Evolutionary conservation across 2,888 invertebrate genomes (phyloP).

Genomic region (Stenotaenia linearis): DNA sequence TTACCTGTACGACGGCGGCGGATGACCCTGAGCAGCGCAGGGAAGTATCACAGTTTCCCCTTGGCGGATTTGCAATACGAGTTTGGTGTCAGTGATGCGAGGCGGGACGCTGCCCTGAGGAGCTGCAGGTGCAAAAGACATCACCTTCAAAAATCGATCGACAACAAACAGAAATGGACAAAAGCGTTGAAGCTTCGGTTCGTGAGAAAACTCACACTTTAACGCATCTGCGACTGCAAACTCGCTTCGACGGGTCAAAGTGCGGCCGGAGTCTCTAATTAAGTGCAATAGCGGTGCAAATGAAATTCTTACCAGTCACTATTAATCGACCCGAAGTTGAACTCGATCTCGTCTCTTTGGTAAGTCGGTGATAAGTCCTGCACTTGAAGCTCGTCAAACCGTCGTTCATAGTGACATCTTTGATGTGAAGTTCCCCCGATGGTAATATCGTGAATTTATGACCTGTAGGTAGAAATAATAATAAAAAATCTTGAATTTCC

Average conservation of each 20-base stretch:
- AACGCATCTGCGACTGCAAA: neutral
- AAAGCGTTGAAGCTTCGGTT: neutral
- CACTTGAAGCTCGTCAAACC: conserved; percentile 20
- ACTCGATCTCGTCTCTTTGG: conserved; percentile 29
- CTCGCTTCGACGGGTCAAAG: neutral
- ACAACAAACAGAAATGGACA: neutral
- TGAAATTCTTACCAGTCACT: conserved; percentile 24
- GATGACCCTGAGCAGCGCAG: conserved; percentile 36
- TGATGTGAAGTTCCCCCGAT: conserved; percentile 30
- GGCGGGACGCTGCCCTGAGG: conserved; percentile 37
- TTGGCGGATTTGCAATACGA: conserved; percentile 31
- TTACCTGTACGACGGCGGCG: conserved; percentile 35
- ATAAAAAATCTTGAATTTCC: neutral
- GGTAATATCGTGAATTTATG: conserved; percentile 32
- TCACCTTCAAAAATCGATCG: neutral
- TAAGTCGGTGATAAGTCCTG: conserved; percentile 27
- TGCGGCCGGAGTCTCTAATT: neutral
- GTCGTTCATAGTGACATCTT: conserved; percentile 28
- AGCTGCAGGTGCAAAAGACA: conserved; percentile 31
- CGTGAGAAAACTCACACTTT: neutral
- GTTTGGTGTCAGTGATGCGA: conserved; percentile 33
- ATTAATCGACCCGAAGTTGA: conserved; percentile 31
- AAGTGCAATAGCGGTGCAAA: neutral
- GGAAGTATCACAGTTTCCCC: conserved; percentile 33
- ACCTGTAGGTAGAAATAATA: neutral